Base-by-base conservation (phyloP, 2,888 invertebrate genomes). In the Diachrysia chrysitis region DNA sequence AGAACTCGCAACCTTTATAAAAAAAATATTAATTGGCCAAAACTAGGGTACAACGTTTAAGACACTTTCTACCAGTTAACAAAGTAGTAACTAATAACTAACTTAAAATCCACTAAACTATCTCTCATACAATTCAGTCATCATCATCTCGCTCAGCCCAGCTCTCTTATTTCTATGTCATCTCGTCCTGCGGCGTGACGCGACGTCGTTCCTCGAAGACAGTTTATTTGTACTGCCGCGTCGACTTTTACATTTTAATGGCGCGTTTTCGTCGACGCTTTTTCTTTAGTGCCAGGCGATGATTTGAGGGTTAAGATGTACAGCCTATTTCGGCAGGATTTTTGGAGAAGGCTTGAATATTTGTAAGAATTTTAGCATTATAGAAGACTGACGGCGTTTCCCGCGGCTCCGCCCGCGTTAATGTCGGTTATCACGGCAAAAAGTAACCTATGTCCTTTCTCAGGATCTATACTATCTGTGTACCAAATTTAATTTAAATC, bases 241-340 rank as follows among this genome's bases (percentile, higher is more conserved):
- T 78, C 86, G 81, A 85, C 87, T 87, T 88, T 89, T 91, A 91
- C 91, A 91, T 91, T 91, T 90, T 91, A 90, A 92, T 90, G 89
- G 79, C 70, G 70, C 81, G 73, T 86, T 87, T 85, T 82, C 76
- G 76, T 68, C 74, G 80, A 61, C 73, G 79, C 77, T 79, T 78
- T 75, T 71, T 69, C 69, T 80, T 74, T 77, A 82, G 77, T 77
- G 74, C 64, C 70, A 56, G 66, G 61, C 32, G 57, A 83, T 81
- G 83, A 82, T 81, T 80, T 77, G 66, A 58, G 59, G 63, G 73
- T 74, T 72, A 57, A 73, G 64, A 69, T 58, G 53, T 75, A 63
- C 37, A 46, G 35, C 21, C 48, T 55, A 51, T 32, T 59, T 58
- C n/a, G 23, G 32, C 16, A 42, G 6, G 9, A 19, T 42, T 61